phyloP scores from a whole-genome alignment of 2,113 vertebrate species.

The Neogobius melanostomus region DNA sequence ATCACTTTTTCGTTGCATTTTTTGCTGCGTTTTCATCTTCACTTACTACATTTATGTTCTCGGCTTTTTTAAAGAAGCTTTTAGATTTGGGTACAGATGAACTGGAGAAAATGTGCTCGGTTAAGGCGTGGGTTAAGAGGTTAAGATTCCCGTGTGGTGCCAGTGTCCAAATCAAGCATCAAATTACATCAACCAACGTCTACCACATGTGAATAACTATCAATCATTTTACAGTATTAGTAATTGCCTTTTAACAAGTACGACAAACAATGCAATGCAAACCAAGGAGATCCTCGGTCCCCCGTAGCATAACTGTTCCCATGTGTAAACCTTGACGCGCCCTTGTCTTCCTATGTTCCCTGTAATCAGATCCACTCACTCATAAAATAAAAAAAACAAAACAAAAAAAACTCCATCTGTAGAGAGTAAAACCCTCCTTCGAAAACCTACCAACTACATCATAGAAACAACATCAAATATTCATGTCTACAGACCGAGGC shows the following conservation, averaged over 20 bases:
- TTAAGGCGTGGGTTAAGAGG: too few relatives aligned
- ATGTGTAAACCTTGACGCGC: slow-evolving; percentile 59
- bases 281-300: slow-evolving; percentile 36
- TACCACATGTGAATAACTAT: too few relatives aligned
- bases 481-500: slow-evolving; percentile 16
- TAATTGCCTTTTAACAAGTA: not conserved
- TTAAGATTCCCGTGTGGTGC: not conserved
- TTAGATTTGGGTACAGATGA: too few relatives aligned
- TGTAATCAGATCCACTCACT: slow-evolving; percentile 65
- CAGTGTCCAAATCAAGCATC: not conserved
- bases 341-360: slow-evolving; percentile 52
- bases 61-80: too few relatives aligned
- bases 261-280: slow-evolving; percentile 23
- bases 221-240: too few relatives aligned
- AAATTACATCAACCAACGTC: too few relatives aligned
- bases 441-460: slow-evolving; percentile 39
- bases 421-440: slow-evolving; percentile 31
- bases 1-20: too few relatives aligned
- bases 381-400: not conserved
- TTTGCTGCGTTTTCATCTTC: too few relatives aligned
- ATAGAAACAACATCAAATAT: slow-evolving; percentile 44
- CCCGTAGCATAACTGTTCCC: slow-evolving; percentile 62
- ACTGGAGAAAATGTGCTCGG: too few relatives aligned
- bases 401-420: slow-evolving; percentile 47
- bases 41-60: too few relatives aligned